Evolutionary conservation across 2,888 invertebrate species (phyloP).

Genomic region (Orthonevra nobilis): DNA sequence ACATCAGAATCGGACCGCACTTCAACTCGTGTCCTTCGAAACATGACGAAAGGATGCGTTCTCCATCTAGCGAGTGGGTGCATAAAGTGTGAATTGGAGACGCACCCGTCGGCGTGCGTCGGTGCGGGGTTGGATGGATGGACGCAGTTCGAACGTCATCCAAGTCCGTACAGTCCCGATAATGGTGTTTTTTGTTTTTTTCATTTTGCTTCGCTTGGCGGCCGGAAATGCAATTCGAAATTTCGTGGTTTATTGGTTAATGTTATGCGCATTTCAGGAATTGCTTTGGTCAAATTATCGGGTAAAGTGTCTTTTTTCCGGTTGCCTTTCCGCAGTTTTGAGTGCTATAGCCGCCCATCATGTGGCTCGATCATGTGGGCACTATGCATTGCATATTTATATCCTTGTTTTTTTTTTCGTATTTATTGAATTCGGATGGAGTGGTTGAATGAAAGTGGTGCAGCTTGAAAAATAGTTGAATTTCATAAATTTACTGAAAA

Average conservation of each 20-base stretch:
- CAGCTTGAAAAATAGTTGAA: conserved; percentile 44
- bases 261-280: conserved; percentile 71
- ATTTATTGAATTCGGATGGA: no score
- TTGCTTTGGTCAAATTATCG: conserved; percentile 72
- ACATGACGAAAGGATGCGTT: background rate
- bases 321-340: conserved; percentile 16
- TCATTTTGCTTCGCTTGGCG: conserved; percentile 33
- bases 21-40: conserved; percentile 39
- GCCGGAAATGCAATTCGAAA: conserved; percentile 70
- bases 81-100: conserved; percentile 64
- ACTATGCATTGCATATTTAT: conserved; percentile 15
- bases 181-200: background rate
- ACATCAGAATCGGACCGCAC: conserved; percentile 53
- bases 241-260: conserved; percentile 72
- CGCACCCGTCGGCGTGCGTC: conserved; percentile 36
- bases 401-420: conserved; percentile 5
- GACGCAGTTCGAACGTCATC: background rate
- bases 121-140: background rate
- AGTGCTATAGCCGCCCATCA: background rate
- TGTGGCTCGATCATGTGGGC: conserved; percentile 20
- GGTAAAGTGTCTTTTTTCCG: conserved; percentile 63
- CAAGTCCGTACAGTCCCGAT: no score
- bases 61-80: no score
- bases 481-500: conserved; percentile 44
- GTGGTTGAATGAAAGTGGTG: no score